Base-by-base conservation (phyloP, 2,113 vertebrate species). In the Anarhynchus alexandrinus region DNA sequence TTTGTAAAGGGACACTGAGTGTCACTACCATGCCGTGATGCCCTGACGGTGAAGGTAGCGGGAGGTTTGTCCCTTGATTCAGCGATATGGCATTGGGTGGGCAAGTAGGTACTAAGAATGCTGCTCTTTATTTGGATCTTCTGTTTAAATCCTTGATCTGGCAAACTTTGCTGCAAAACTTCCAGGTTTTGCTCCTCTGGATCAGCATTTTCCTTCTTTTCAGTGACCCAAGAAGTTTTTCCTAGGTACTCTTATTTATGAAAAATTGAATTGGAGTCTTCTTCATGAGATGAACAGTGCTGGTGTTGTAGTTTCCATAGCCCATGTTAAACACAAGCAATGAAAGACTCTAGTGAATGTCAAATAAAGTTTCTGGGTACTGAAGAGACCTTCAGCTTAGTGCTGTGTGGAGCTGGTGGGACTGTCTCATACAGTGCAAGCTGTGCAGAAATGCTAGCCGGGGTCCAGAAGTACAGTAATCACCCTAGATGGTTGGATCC, bases 71-170 rank as follows among this genome's bases (percentile, higher is more conserved):
- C 34, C 20, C 54, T 71, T 62, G 6, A 34, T 71, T 77, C 27
- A 30, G 57, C 4, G 2, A 27, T 42, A 54, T 0, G 22, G 11
- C 4, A 8, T 4, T 47, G 64, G 13, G 15, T 47, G 13, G 15
- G 8, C 13, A 82, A 62, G 36, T 14, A n/a, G 19, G 6, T 64
- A 59, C 12, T 74, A 38, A 79, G 7, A 80, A 15, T 34, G 11
- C 66, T 85, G 15, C 6, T 79, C 5, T 79, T 78, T 78, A 25
- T 69, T 82, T 85, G 17, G 5, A 27, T 88, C 17, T 83, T 70
- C 22, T 45, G 3, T 79, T 78, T 73, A 54, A 86, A 59, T 27
- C 15, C 49, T 77, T 85, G 12, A 12, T 74, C 40, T 80, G 62
- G 8, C 12, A 54, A 93, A 82, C 19, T 87, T 55, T 71, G 17